Evolutionary conservation across 37 sponge, comb jelly and placozoan genomes (phyloP).

Genomic region (Beroe forskalii): DNA sequence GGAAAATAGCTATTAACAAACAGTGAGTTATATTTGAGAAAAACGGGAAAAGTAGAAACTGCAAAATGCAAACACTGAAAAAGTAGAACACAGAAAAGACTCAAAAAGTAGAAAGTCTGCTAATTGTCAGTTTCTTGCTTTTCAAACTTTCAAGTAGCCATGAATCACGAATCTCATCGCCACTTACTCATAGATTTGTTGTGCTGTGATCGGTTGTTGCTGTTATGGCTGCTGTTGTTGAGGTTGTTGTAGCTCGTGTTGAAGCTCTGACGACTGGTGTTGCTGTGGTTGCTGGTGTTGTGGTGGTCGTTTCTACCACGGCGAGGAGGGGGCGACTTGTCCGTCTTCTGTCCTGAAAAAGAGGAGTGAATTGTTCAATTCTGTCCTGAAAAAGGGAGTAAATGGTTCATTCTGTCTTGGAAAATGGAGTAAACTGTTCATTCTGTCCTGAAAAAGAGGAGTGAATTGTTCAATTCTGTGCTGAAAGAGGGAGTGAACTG

Average conservation of each 20-base stretch:
- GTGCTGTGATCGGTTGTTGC: not conserved
- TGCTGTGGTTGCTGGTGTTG: not conserved
- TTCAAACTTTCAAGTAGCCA: too few species aligned
- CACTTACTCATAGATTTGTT: not conserved
- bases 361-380: not conserved
- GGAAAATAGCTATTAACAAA: too few species aligned
- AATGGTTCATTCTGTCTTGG: too few species aligned
- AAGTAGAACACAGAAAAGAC: not conserved
- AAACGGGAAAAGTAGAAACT: not conserved
- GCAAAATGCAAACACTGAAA: not conserved
- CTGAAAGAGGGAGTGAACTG: too few species aligned
- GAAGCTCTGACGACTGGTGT: slow-evolving; percentile 15
- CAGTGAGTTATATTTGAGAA: not conserved
- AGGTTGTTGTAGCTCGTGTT: slow-evolving; percentile 13
- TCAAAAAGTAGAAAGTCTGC: not conserved
- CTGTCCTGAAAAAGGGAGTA: too few species aligned
- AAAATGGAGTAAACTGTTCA: too few species aligned
- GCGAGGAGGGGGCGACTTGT: not conserved
- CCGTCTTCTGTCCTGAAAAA: slow-evolving; percentile 15
- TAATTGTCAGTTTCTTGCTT: too few species aligned
- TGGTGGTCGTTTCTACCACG: too few species aligned
- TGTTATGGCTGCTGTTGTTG: not conserved
- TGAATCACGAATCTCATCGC: too few species aligned
- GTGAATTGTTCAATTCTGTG: too few species aligned
- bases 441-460: too few species aligned